Evolutionary conservation across 2,113 vertebrate genomes (phyloP), one percentile per base, ranked within the genome.

Genomic region (Gadus macrocephalus): DNA sequence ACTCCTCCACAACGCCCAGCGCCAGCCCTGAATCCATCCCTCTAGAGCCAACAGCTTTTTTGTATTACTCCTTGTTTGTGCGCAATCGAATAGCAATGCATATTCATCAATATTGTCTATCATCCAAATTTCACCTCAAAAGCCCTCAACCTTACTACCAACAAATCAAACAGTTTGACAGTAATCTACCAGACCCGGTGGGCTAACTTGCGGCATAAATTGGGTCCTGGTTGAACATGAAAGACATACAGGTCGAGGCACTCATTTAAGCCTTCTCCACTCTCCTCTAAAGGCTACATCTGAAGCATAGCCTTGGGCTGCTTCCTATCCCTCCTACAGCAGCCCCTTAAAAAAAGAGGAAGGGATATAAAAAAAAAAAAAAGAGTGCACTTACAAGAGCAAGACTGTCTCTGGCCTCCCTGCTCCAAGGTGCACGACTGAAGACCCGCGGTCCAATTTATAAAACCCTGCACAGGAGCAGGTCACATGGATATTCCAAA

Each of bases 301-400:
- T 38, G 35, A 65, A 65, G 35, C n/a, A 49, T 49, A 65, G 64
- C 64, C 64, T 65, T 65, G 17, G 64, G 64, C 31, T 42, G 15
- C 20, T 49, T 65, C 64, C 35, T 49, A 20, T 38, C 31, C 31
- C 17, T 31, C 64, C 35, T 65, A 42, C n/a, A 49, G 62, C 62
- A 64, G 64, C 35, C 12, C 42, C 42, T 49, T 9, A 19, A 19
- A 49, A 42, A 12, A 35, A 62, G 25, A 62, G n/a, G 12, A 19
- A 20, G 20, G 15, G 61, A 8, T 5, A 58, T 3, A 25, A 25
- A 58, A 58, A 58, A 17, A 19, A 3, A 58, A 58, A 58, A 17
- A 58, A 58, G n/a, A 17, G 15, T n/a, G 15, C n/a, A 17, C 55
- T 58, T 58, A 16, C 5, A n/a, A 58, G 15, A n/a, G n/a, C 55